Evolutionary conservation across 1,140 invertebrate genomes (phyloP).

Genomic region (Dinoponera quadriceps): DNA sequence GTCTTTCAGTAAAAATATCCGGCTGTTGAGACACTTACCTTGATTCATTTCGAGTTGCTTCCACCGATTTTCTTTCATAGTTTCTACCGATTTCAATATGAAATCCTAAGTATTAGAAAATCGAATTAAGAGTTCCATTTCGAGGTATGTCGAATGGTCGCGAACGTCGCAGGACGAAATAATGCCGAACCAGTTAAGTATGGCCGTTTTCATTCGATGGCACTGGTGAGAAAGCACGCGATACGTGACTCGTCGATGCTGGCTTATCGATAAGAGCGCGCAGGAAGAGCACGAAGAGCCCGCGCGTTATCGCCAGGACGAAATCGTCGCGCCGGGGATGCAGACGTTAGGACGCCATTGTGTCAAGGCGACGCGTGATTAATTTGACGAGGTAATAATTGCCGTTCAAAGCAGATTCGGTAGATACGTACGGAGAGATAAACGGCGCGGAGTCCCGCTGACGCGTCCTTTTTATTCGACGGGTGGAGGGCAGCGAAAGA

Average conservation of each 20-base stretch:
- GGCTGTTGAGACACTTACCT: too few species aligned
- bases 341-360: slow-evolving; percentile 65
- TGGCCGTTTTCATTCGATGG: background rate
- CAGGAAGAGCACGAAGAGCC: slow-evolving; percentile 2
- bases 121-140: too few species aligned
- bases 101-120: too few species aligned
- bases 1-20: too few species aligned
- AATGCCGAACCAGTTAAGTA: slow-evolving; percentile 5
- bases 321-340: slow-evolving; percentile 45
- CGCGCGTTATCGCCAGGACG: slow-evolving; percentile 48
- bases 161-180: background rate
- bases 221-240: slow-evolving; percentile 32
- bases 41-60: too few species aligned
- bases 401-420: slow-evolving; percentile 63
- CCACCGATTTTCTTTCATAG: too few species aligned
- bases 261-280: slow-evolving; percentile 58
- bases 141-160: too few species aligned
- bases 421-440: slow-evolving; percentile 70
- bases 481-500: background rate
- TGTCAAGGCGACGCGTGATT: slow-evolving; percentile 69
- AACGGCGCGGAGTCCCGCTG: slow-evolving; percentile 55
- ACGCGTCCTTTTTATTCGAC: slow-evolving; percentile 36
- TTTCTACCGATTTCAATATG: too few species aligned
- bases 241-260: slow-evolving; percentile 63
- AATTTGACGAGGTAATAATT: slow-evolving; percentile 76